phyloP scores from a whole-genome alignment of 2,797 vertebrate genomes.

The Gadopsis marmoratus region DNA sequence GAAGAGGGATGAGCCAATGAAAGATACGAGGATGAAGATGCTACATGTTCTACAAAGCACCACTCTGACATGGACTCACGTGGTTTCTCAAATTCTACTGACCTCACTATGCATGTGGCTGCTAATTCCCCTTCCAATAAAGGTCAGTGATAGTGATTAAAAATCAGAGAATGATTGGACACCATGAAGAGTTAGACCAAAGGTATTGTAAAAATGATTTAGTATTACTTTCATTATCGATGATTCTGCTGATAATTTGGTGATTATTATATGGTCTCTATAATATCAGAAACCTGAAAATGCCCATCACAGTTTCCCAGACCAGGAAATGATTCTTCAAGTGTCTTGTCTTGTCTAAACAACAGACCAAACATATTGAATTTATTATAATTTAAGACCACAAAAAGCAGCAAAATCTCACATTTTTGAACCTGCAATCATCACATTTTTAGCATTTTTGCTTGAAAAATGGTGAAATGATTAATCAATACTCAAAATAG shows the following conservation, averaged over 20 bases:
- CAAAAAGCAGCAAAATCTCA: neutral
- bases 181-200: neutral
- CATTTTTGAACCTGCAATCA: neutral
- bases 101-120: neutral
- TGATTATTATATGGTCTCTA: neutral
- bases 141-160: neutral
- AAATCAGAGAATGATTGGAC: neutral
- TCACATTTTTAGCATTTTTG: neutral
- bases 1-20: slow-evolving; percentile 6
- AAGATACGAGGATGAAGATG: slow-evolving; percentile 13
- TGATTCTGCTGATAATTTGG: neutral
- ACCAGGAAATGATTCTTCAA: neutral
- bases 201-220: neutral
- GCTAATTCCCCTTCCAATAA: neutral
- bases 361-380: neutral
- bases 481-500: no score
- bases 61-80: neutral
- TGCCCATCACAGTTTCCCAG: neutral
- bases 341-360: neutral
- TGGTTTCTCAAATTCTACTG: neutral
- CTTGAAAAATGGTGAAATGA: neutral
- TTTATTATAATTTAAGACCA: neutral
- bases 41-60: slow-evolving; percentile 1
- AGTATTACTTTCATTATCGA: neutral
- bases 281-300: neutral